These are phyloP conservation scores for Rutilus rutilus DNA, from an alignment of 2,113 vertebrate species.

Conservation along the genomic window DNA sequence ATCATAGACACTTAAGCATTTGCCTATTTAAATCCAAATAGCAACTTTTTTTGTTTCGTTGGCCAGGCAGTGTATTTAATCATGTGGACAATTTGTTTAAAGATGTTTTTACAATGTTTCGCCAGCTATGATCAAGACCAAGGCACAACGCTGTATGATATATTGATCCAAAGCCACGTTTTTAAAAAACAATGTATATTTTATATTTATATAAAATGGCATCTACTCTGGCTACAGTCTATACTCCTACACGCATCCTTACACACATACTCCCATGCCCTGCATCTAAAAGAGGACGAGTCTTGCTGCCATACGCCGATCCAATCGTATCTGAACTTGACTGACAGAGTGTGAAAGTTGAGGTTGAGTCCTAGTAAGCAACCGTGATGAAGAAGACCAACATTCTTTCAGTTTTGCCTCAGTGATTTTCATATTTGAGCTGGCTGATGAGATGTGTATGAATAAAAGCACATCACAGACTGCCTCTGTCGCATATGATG, in stretches of 20 bases:
- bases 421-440: background rate
- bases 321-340: conserved; percentile 63
- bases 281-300: background rate
- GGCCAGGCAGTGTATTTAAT: too few species aligned
- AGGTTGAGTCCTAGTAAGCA: conserved; percentile 68
- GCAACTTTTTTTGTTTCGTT: too few species aligned
- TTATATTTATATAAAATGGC: background rate
- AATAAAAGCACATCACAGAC: conserved; percentile 8
- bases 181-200: background rate
- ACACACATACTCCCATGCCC: conserved; percentile 65
- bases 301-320: conserved; percentile 71
- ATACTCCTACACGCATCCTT: conserved; percentile 44
- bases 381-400: conserved; percentile 51
- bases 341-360: conserved; percentile 82
- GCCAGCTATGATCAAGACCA: background rate
- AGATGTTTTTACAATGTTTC: background rate
- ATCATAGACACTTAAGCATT: too few species aligned
- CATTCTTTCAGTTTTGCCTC: conserved; percentile 52
- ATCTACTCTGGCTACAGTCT: conserved; percentile 18
- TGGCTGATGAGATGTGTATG: background rate
- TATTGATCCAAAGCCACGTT: background rate
- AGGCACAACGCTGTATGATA: background rate
- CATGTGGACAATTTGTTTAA: too few species aligned
- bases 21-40: too few species aligned
- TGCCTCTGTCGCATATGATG: conserved; percentile 1